Conservation (phyloP, 1,140 invertebrate species). For the Drosophila simulans region DNA sequence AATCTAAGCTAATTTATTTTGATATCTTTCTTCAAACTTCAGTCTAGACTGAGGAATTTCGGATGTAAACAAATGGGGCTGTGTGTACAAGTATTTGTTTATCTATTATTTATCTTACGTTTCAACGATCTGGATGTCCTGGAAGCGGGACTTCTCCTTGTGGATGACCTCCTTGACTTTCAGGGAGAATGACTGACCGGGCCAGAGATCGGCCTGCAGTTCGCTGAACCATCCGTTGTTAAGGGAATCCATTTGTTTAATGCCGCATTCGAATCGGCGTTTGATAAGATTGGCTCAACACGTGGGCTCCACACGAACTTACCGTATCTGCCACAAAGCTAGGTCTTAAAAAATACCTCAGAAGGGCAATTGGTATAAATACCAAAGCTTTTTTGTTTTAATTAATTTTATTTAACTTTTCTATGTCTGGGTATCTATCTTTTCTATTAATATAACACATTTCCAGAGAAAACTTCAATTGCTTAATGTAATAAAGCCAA, state of each 20-base stretch:
- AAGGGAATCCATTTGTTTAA: slow-evolving; percentile 85
- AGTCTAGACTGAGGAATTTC: background rate
- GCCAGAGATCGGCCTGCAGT: slow-evolving; percentile 93
- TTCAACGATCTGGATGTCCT: slow-evolving; percentile 95
- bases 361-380: slow-evolving; percentile 11
- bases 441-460: background rate
- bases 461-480: too few species aligned
- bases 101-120: slow-evolving; percentile 88
- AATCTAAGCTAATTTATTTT: background rate
- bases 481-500: too few species aligned
- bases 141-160: slow-evolving; percentile 93
- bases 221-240: slow-evolving; percentile 96
- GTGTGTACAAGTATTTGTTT: slow-evolving; percentile 3
- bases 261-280: slow-evolving; percentile 16
- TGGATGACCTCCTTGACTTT: slow-evolving; percentile 94
- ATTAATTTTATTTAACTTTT: slow-evolving; percentile 4
- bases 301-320: slow-evolving; percentile 41
- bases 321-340: slow-evolving; percentile 20
- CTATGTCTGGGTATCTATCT: too few species aligned
- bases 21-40: background rate
- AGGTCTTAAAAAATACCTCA: slow-evolving; percentile 37
- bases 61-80: slow-evolving; percentile 23
- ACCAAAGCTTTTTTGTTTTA: background rate
- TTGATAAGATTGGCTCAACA: slow-evolving; percentile 26
- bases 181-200: slow-evolving; percentile 95